Base-by-base conservation (phyloP, 2,888 invertebrate genomes). In the Brachyptera risi region DNA sequence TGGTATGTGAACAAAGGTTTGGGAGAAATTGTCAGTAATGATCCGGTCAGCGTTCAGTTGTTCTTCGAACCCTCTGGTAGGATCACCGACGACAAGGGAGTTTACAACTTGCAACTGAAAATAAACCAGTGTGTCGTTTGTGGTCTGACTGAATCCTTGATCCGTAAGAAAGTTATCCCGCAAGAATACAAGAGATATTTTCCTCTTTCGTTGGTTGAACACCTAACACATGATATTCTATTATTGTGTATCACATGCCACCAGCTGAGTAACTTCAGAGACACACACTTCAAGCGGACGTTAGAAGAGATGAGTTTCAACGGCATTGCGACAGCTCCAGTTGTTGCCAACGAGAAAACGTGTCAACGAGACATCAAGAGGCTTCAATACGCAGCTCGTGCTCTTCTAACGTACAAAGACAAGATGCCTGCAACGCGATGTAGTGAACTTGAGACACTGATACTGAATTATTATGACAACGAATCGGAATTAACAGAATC, bases 101-200 rank as follows among this genome's bases (percentile, higher is more conserved):
- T 81, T 49, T 91, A 87, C 74, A 91, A 91, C 71, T 81, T 84
- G 63, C 80, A 81, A 56, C 78, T 81, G 2, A 90, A 90, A 70
- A 79, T 83, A 64, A 91, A 91, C 74, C 80, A 80, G 44, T 92
- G 92, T 71, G 91, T 91, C 1, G 90, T 90, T 0, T 92, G 92
- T 71, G 92, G 90, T 0, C 71, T 75, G 5, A 74, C 74, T 0
- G 82, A 88, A 66, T 83, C 84, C 0, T 88, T 85, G 69, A 83
- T 88, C 59, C 76, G 87, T 19, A 92, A 92, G 74, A 87, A 88
- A 68, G 82, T 92, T n/a, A 86, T 92, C 31, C 92, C 92, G 0
- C 80, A 85, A 60, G 91, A 92, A 73, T 92, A 92, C 70, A 81
- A 90, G 65, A 89, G 84, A 75, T 83, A 83, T 66, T 88, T 89